These are phyloP conservation scores for Ptyas mucosa DNA, from an alignment of 2,113 vertebrate species.

Conservation along the genomic window DNA sequence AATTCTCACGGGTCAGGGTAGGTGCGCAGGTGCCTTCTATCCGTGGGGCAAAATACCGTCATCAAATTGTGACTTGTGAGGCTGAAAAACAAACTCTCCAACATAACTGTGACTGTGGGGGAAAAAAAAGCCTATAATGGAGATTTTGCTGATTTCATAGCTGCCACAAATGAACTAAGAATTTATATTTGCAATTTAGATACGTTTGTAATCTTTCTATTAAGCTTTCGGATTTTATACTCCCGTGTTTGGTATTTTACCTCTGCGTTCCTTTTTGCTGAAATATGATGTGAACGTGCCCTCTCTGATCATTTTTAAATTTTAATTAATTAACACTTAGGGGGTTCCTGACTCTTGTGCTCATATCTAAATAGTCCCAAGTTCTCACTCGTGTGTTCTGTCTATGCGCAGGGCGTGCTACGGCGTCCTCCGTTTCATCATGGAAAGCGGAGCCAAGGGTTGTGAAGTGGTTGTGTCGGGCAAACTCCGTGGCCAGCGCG, in stretches of 20 bases:
- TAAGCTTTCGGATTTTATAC: neutral
- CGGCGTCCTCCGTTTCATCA: slow-evolving; percentile 97
- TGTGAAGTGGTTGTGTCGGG: slow-evolving; percentile 96
- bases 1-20: neutral
- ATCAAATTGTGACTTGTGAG: neutral
- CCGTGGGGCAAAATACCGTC: neutral
- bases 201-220: neutral
- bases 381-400: fast-evolving
- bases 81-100: neutral
- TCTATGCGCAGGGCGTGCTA: slow-evolving; percentile 85
- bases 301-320: neutral
- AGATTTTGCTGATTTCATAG: neutral
- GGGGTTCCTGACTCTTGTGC: neutral
- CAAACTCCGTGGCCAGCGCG: slow-evolving; percentile 93
- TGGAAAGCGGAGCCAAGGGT: slow-evolving; percentile 97
- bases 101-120: neutral
- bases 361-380: neutral
- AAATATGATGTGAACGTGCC: neutral
- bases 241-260: neutral
- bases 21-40: neutral
- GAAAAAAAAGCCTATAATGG: neutral
- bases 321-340: neutral
- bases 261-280: neutral
- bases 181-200: neutral
- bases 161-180: neutral